These are phyloP conservation scores for Parasteatoda lunata DNA, from an alignment of 2,888 invertebrate genomes.

Conservation along the genomic window DNA sequence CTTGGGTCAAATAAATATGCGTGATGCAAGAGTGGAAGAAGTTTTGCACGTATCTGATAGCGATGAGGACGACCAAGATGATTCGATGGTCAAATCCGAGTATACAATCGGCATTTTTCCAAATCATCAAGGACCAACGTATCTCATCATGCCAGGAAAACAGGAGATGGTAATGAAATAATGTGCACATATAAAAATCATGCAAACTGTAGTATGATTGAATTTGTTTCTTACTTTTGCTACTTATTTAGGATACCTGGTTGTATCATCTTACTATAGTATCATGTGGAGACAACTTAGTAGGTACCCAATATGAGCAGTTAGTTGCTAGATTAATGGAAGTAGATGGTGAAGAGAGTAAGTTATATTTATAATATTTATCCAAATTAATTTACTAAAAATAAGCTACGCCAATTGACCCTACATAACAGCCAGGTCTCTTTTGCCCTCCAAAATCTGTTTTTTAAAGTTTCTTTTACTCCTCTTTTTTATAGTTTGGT, in stretches of 20 bases:
- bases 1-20: conserved; percentile 94
- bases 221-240: background rate
- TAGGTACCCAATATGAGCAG: conserved; percentile 97
- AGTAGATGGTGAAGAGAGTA: conserved; percentile 76
- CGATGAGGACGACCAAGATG: conserved; percentile 73
- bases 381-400: no score
- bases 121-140: conserved; percentile 93
- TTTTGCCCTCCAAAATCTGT: no score
- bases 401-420: no score
- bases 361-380: background rate
- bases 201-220: background rate
- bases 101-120: conserved; percentile 95
- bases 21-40: conserved; percentile 95
- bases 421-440: no score
- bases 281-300: conserved; percentile 88
- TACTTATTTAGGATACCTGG: conserved; percentile 77
- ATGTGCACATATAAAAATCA: no score
- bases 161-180: conserved; percentile 82
- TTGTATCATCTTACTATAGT: conserved; percentile 86
- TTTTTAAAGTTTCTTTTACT: no score
- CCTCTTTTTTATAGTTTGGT: no score
- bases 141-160: conserved; percentile 91
- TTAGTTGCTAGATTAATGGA: conserved; percentile 97
- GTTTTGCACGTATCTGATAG: conserved; percentile 87
- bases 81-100: conserved; percentile 71